Evolutionary conservation across 2,888 invertebrate species (phyloP), one percentile per base, ranked within the genome.

Genomic region (Torymus tubicola): DNA sequence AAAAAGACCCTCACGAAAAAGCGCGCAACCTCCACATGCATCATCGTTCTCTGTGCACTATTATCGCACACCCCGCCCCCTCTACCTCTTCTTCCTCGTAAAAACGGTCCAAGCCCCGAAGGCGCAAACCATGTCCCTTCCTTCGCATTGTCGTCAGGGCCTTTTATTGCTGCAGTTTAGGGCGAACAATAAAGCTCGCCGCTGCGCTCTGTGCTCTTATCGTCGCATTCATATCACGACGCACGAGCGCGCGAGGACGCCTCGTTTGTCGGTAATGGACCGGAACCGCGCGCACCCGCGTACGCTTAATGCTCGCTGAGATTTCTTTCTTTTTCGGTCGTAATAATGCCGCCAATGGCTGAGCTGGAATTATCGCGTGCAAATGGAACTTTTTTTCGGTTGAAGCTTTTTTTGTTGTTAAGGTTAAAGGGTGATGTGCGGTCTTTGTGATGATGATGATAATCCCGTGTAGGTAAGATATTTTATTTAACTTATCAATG

Each of bases 121-220:
- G 2, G 60, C 71, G 21, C 50, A 21, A 2, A 2, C 21, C 21
- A 21, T 21, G 24, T 42, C 42, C 42, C 42, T 8, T 42, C 42
- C 42, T 42, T 42, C 80, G 83, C 84, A 84, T 86, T 86, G 85
- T 86, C 82, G 85, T 82, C 83, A 74, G 80, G 73, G 84, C 85
- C 87, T 87, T 87, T 86, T 87, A 86, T 85, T 86, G 84, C 84
- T 81, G 84, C 82, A 85, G 86, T 87, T 86, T 85, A 82, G 84
- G 83, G 84, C 81, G 86, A 86, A 88, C 87, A 87, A 88, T 88
- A 87, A 87, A 88, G 83, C 85, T 84, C 77, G n/a, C 79, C 84
- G 82, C 80, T 81, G 83, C 58, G 13, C 60, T 16, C 70, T 24
- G 14, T 85, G 85, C 82, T 85, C 86, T 85, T 84, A 86, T 86